phyloP scores from a whole-genome alignment of 2,797 vertebrate species.

The Xiphorhynchus erythropygius region DNA sequence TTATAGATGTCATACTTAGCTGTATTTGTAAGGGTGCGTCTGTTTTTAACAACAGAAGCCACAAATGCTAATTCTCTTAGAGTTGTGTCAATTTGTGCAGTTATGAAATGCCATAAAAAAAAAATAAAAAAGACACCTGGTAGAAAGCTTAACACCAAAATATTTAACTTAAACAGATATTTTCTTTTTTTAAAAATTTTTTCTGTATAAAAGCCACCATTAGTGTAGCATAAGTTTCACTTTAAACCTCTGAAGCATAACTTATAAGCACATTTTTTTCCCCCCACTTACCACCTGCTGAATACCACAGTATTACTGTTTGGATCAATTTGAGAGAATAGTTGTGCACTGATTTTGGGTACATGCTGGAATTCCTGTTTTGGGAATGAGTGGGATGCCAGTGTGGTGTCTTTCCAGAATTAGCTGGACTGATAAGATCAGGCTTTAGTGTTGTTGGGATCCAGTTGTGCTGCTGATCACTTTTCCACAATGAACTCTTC shows the following conservation, averaged over 20 bases:
- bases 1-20: neutral
- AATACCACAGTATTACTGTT: neutral
- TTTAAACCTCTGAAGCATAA: neutral
- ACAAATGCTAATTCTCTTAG: neutral
- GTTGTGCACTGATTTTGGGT: neutral
- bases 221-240: neutral
- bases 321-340: neutral
- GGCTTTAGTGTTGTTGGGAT: rapidly evolving
- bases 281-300: neutral
- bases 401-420: neutral
- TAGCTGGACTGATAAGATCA: neutral
- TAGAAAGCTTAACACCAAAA: neutral
- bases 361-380: neutral
- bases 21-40: neutral
- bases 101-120: neutral
- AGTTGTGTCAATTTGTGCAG: neutral
- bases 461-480: neutral
- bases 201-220: neutral
- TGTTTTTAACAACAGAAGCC: neutral
- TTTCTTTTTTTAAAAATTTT: too few relatives aligned
- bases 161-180: neutral
- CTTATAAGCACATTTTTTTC: neutral
- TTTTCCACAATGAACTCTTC: neutral
- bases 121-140: too few relatives aligned
- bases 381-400: neutral